Evolutionary conservation across 2,797 vertebrate genomes (phyloP), one percentile per base, ranked within the genome.

Genomic region (Poecilia gillii): DNA sequence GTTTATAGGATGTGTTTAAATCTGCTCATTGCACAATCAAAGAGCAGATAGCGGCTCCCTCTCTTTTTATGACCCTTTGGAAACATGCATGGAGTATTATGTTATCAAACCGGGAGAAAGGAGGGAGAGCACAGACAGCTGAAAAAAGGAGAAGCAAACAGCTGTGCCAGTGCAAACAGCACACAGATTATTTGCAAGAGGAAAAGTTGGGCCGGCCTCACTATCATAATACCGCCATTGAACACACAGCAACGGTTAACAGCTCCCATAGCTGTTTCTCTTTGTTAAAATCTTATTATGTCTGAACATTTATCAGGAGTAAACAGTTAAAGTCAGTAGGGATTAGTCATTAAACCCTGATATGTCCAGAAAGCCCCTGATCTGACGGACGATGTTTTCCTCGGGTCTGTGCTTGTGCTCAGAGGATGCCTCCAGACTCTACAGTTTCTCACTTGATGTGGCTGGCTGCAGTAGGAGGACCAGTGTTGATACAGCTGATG

Each of bases 401-500:
- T 89, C 78, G 73, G 47, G 80, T 85, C 87, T 85, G 85, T 84
- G 80, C 79, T 14, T 20, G 76, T 77, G 75, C 83, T 86, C 79
- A 78, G 75, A 87, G 89, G 82, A 90, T 53, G 73, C 84, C 88
- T 91, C 88, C 88, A 91, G 86, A 87, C 90, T 84, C 80, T 86
- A 91, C 87, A 85, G 84, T 91, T 88, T 95, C 91, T 92, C 70
- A 90, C 84, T 91, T 92, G 85, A 93, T 85, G 89, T 94, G 90
- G 87, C 94, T 90, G 94, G 93, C 94, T 94, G 93, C 92, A 94
- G 93, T 94, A 95, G 91, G 93, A 96, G 95, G 95, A 95, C 89
- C 94, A 93, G 84, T 97, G 94, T 97, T 97, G 97, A 95, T 94
- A 96, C 97, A 98, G 97, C 97, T 97, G 97, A 97, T 96, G 95